Evolutionary conservation across 2,888 invertebrate species (phyloP), one percentile per base, ranked within the genome.

Genomic region (Philereme vetulata): DNA sequence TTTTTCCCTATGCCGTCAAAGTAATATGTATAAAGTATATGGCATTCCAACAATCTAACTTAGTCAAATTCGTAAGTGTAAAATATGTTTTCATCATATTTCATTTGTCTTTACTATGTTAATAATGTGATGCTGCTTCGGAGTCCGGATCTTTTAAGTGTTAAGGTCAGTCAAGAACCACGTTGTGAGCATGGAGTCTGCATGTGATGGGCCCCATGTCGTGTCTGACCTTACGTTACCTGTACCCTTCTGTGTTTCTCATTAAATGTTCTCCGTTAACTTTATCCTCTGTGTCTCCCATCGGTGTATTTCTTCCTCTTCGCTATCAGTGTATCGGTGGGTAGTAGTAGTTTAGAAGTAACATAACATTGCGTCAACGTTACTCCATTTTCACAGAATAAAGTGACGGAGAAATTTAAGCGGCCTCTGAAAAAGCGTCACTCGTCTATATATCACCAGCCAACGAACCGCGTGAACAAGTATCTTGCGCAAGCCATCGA

Each of bases 401-500:
- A 96, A 93, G 96, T 97, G 70, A 96, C 96, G 65, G 97, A 97
- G 87, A 96, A 96, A 86, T 96, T 97, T 84, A 96, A 97, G 90
- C 94, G 97, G 79, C 97, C 97, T 54, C 95, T 97, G 88, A 96
- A 97, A 88, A 97, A 97, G 91, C 95, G 97, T 74, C 96, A 96
- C 87, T 96, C 96, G 71, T 96, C 96, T 82, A 95, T 96, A 67
- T 96, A 96, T 86, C 96, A 97, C 90, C 97, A 97, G 88, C 97
- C 97, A 40, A 96, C 96, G 42, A 98, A 97, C 90, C 95, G 98
- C 70, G 97, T 98, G 60, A 98, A 98, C 93, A 97, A 97, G 85
- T 97, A 96, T 89, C 93, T 98, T 76, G 96, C 97, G 62, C 97
- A 97, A 88, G 97, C 97, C 36, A 97, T 98, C 73, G 97, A 97